Percentiles rank a stretch among this genome's conserved stretches.
Conservation (phyloP, 2,113 vertebrate species). For the Pogonocichla stellata region DNA sequence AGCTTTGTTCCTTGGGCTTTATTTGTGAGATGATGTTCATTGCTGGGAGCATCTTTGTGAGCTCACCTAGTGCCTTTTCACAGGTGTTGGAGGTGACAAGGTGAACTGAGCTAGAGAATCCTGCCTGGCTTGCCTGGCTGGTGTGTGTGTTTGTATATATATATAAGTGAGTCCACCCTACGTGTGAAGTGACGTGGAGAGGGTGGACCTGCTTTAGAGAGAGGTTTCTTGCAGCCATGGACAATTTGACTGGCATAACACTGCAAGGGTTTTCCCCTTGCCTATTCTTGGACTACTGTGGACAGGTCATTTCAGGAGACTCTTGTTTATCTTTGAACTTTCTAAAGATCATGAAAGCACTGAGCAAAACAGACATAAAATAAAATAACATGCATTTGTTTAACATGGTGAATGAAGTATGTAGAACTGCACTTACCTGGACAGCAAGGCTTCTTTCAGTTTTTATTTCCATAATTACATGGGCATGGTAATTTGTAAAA, state of each 20-base stretch:
- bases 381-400: background rate
- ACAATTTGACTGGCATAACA: background rate
- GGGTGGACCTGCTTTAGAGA: background rate
- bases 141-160: rapidly evolving
- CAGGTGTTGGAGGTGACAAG: rapidly evolving
- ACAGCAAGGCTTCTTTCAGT: background rate
- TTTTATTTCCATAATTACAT: background rate
- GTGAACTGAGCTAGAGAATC: background rate
- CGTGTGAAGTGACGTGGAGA: background rate
- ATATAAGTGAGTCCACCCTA: background rate
- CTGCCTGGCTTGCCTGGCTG: background rate
- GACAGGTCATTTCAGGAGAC: background rate
- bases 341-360: background rate
- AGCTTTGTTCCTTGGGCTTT: background rate
- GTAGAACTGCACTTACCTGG: background rate
- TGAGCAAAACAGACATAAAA: background rate
- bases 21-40: background rate
- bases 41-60: background rate
- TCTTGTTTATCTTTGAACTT: background rate
- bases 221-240: background rate
- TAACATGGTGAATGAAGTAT: rapidly evolving
- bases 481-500: background rate
- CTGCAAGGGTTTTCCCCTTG: background rate
- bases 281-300: background rate
- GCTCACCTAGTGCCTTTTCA: background rate